phyloP scores from a whole-genome alignment of 2,113 vertebrate genomes.

The Megaptera novaeangliae region DNA sequence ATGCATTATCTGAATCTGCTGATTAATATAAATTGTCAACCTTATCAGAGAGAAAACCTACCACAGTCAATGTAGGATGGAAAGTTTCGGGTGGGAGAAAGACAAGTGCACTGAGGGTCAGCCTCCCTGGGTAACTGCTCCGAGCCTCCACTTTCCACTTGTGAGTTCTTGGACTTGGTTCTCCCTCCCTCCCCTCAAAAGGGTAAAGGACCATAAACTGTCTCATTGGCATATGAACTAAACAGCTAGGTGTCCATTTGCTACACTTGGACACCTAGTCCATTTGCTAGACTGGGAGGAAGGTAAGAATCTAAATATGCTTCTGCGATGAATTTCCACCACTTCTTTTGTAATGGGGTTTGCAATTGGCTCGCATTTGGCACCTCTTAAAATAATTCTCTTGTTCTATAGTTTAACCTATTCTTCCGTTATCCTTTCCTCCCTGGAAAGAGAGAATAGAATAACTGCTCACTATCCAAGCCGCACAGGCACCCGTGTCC shows the following conservation, averaged over 20 bases:
- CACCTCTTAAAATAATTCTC: neutral
- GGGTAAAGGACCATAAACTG: neutral
- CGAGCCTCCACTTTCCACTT: neutral
- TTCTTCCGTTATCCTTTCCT: neutral
- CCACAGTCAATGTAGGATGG: neutral
- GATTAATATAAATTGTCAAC: neutral
- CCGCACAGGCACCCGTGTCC: neutral
- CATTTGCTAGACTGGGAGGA: neutral
- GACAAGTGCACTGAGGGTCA: neutral
- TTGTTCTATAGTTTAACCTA: neutral
- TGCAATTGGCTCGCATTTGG: too few relatives aligned
- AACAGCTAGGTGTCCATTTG: neutral
- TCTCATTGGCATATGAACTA: neutral
- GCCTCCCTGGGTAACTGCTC: neutral
- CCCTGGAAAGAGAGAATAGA: neutral
- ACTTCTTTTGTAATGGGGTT: neutral
- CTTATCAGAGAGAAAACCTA: neutral
- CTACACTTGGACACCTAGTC: too few relatives aligned
- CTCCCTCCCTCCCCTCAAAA: neutral
- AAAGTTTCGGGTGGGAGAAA: neutral
- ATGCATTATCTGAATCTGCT: neutral
- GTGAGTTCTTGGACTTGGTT: neutral
- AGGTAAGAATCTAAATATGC: neutral
- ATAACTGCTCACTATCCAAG: neutral
- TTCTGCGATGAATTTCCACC: neutral